phyloP scores from a whole-genome alignment of 1,140 invertebrate species.

The Wasmannia auropunctata region DNA sequence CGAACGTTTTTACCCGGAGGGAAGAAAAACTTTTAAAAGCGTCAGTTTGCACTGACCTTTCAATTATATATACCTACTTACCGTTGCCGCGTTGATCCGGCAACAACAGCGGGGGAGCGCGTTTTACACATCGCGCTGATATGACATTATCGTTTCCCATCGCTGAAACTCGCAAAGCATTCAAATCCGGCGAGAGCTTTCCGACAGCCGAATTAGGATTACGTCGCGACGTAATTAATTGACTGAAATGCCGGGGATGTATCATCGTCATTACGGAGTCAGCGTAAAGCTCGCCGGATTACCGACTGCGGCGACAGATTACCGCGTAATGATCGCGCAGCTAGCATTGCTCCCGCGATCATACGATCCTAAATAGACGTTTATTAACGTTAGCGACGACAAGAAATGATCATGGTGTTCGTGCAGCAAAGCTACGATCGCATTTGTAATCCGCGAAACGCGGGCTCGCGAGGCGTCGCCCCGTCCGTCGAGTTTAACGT shows the following conservation, averaged over 20 bases:
- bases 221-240: slow-evolving; percentile 83
- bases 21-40: slow-evolving; percentile 3
- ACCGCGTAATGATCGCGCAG: slow-evolving; percentile 75
- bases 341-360: slow-evolving; percentile 39
- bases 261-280: slow-evolving; percentile 81
- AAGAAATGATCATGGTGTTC: slow-evolving; percentile 49
- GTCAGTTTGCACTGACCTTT: slow-evolving; percentile 7
- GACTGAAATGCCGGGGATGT: slow-evolving; percentile 80
- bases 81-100: slow-evolving; percentile 3
- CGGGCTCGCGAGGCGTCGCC: slow-evolving; percentile 58
- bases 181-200: slow-evolving; percentile 73
- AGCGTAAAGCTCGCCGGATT: slow-evolving; percentile 79
- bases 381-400: background rate
- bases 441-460: background rate
- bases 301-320: slow-evolving; percentile 77
- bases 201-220: slow-evolving; percentile 79
- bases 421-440: background rate
- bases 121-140: slow-evolving; percentile 20
- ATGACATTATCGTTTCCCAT: slow-evolving; percentile 43
- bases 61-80: slow-evolving; percentile 46
- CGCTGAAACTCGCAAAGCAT: slow-evolving; percentile 57
- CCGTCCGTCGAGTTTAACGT: slow-evolving; percentile 52
- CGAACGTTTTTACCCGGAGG: background rate
- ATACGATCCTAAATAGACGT: slow-evolving; percentile 32
- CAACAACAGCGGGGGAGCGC: background rate